Percentiles rank a stretch among this genome's conserved stretches.
Evolutionary conservation across 2,888 invertebrate species (phyloP).

Genomic region (Cataglyphis albicans): DNA sequence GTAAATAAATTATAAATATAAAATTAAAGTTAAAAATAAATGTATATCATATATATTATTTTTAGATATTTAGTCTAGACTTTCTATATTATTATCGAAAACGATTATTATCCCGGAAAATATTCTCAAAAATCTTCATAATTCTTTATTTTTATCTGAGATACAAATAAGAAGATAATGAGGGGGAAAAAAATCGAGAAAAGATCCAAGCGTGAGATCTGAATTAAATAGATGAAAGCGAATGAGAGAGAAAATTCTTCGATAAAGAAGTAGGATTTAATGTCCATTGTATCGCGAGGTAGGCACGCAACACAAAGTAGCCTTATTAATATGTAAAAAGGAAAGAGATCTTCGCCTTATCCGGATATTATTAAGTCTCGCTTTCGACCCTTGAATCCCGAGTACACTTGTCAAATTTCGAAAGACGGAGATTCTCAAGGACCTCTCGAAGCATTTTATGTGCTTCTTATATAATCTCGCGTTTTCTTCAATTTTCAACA

Average conservation of each 20-base stretch:
- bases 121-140: conserved; percentile 19
- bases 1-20: neutral
- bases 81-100: neutral
- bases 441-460: neutral
- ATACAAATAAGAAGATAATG: neutral
- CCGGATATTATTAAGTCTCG: conserved; percentile 66
- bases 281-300: conserved; percentile 30
- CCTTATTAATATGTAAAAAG: conserved; percentile 79
- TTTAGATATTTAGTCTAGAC: neutral
- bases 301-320: conserved; percentile 72
- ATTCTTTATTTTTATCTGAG: conserved; percentile 12
- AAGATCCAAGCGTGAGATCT: neutral
- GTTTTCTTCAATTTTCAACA: neutral
- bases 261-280: conserved; percentile 38
- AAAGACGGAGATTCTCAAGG: conserved; percentile 29
- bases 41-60: neutral
- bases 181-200: neutral
- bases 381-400: conserved; percentile 31
- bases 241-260: conserved; percentile 34
- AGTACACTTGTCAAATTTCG: conserved; percentile 49
- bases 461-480: conserved; percentile 12
- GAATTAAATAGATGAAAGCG: conserved; percentile 44
- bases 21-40: conserved; percentile 3
- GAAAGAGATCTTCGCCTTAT: conserved; percentile 73
- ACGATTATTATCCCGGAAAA: conserved; percentile 5